Percentiles rank a stretch among this genome's conserved stretches.
Conservation (phyloP, 2,113 vertebrate species). For the Micronisus gabar region DNA sequence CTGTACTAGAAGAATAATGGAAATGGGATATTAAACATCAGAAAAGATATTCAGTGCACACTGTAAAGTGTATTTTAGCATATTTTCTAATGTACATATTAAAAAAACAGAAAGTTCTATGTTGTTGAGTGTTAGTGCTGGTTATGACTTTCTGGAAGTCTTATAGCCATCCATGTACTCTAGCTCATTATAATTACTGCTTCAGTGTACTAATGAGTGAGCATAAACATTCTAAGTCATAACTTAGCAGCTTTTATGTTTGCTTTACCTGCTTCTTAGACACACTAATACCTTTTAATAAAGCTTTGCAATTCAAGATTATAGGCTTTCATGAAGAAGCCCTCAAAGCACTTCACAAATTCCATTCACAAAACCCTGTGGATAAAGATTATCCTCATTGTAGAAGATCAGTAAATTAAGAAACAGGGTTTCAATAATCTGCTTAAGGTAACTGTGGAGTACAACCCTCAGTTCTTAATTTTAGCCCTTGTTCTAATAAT, state of each 20-base stretch:
- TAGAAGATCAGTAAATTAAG: constrained; percentile 34
- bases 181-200: not conserved
- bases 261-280: constrained; percentile 1
- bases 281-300: constrained; percentile 7
- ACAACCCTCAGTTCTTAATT: not conserved
- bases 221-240: not conserved
- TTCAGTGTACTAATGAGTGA: not conserved
- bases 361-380: constrained; percentile 43
- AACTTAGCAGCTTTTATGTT: not conserved
- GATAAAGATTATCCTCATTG: constrained; percentile 41
- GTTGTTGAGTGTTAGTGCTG: not conserved
- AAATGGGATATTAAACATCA: not conserved
- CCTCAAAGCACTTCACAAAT: constrained; percentile 30
- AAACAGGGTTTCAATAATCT: constrained; percentile 22
- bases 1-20: not conserved
- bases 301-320: constrained; percentile 23
- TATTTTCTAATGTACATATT: not conserved
- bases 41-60: not conserved
- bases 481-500: not conserved
- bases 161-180: not conserved
- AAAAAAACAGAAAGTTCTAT: not conserved
- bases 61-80: not conserved
- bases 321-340: not conserved
- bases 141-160: not conserved
- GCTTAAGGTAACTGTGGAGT: not conserved